These are phyloP conservation scores for Potamarius usumacintae DNA, from an alignment of 2,113 vertebrate species.

Conservation along the genomic window DNA sequence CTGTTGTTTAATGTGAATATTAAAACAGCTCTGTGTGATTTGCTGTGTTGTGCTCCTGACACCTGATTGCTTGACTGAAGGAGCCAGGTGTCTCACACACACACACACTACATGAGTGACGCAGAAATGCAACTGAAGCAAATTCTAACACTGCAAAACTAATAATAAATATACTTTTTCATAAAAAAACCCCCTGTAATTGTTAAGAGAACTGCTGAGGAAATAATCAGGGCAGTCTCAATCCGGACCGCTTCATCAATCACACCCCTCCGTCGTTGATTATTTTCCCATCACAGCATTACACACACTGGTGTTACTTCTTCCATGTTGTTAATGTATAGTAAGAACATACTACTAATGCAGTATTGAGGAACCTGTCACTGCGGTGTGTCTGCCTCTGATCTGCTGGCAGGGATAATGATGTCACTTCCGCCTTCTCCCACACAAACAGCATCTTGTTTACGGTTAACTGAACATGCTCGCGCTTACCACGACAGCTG, in stretches of 20 bases:
- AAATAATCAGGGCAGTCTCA: not conserved
- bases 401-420: too few species aligned
- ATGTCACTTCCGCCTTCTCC: not conserved
- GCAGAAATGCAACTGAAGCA: not conserved
- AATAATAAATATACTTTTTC: not conserved
- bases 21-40: not conserved
- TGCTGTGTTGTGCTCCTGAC: not conserved
- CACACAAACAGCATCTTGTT: slow-evolving; percentile 5
- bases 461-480: too few species aligned
- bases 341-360: not conserved
- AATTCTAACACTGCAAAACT: not conserved
- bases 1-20: too few species aligned
- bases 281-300: not conserved
- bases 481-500: not conserved
- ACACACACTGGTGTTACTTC: not conserved
- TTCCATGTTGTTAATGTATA: not conserved
- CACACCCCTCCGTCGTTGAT: not conserved
- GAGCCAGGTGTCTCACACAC: not conserved
- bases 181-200: too few species aligned
- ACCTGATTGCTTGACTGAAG: not conserved
- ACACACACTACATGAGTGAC: not conserved
- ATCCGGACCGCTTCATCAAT: not conserved
- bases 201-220: too few species aligned
- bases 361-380: not conserved
- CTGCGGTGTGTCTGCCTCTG: too few species aligned